A percentile compares a stretch with the other conserved stretches of the same genome.
phyloP scores from a whole-genome alignment of 2,113 vertebrate species.

The Himantopus leucocephalus region DNA sequence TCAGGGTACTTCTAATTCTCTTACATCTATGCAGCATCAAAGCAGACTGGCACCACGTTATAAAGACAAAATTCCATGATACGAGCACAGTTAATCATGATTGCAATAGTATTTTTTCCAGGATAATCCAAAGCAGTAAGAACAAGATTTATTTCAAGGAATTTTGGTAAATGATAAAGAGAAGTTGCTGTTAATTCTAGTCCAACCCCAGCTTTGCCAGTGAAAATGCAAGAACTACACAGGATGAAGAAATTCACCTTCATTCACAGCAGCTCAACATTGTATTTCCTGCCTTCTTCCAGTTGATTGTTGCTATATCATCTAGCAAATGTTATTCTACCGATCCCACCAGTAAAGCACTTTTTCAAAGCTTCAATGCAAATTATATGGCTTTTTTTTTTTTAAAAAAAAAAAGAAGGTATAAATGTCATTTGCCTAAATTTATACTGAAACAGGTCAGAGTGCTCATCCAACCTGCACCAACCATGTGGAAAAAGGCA shows the following conservation, averaged over 20 bases:
- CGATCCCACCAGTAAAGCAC: background rate
- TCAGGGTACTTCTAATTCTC: background rate
- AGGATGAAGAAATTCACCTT: background rate
- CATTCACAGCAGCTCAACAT: background rate
- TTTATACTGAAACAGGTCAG: background rate
- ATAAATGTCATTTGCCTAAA: background rate
- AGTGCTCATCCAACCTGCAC: background rate
- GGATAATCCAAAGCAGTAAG: background rate
- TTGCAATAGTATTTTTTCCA: background rate
- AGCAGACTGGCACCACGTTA: background rate
- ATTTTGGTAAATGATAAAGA: background rate
- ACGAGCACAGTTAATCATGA: background rate
- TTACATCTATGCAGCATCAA: background rate
- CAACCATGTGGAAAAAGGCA: background rate
- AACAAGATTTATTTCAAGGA: background rate
- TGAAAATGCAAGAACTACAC: background rate
- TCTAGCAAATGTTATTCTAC: background rate
- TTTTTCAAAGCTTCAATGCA: background rate
- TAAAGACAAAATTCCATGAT: background rate
- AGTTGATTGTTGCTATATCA: background rate
- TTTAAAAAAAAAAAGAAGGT: background rate
- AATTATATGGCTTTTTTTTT: background rate
- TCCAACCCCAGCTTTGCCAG: background rate
- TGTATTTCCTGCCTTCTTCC: background rate
- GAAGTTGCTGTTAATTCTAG: background rate